Base-by-base conservation (phyloP, 2,888 invertebrate genomes). In the Parnassius orleans region DNA sequence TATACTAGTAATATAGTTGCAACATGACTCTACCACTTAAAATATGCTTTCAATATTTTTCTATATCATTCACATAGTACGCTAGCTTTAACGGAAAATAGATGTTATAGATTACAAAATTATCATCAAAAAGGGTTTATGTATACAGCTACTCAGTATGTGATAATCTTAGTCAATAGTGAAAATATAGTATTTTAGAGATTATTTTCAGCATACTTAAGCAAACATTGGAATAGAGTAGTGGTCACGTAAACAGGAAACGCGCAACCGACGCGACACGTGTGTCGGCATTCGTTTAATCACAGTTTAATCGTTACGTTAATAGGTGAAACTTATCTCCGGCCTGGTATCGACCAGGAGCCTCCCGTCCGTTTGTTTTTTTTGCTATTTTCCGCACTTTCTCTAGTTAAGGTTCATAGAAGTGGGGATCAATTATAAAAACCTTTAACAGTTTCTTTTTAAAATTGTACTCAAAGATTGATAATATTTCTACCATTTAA, bases 241-340 rank as follows among this genome's bases (percentile, higher is more conserved):
- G 64, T 63, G 64, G 61, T 66, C 56, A 69, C 61, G 75, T 73
- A 73, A 80, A 84, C 85, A 87, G 87, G 87, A 87, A 86, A 76
- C 76, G 69, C 65, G 68, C 14, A 66, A 67, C 61, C 67, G 63
- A 53, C 65, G 53, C 62, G 70, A 53, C 65, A 55, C 62, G 70
- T 69, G 71, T 76, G 77, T 70, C 70, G 82, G 84, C 74, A 86
- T 84, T 81, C 83, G 72, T 79, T 80, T 86, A 87, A 87, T 86
- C 80, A 77, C 66, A 72, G 75, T 77, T 81, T 85, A 86, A 85
- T 84, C 78, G 80, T 80, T 74, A 77, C 73, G 74, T 81, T 87
- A 88, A 87, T 87, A 74, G 86, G 87, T 83, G 88, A 89, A 88
- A 89, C 81, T 74, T 78, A 79, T 76, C 83, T 79, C 79, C 73